These are phyloP conservation scores for Drosophila formosana DNA, from an alignment of 2,888 invertebrate genomes.

Conservation along the genomic window DNA sequence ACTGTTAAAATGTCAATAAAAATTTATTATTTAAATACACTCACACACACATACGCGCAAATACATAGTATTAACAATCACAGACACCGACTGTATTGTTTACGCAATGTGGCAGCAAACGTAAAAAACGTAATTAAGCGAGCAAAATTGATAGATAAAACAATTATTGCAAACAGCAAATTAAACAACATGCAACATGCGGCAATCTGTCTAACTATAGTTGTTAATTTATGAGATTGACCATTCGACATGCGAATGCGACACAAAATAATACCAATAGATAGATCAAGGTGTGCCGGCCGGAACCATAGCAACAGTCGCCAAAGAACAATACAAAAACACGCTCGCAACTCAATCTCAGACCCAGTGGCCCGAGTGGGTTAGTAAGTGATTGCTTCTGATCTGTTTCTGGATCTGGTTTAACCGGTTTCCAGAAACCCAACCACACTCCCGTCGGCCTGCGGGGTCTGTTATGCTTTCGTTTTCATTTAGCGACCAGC, in stretches of 20 bases:
- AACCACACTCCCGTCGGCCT: conserved; percentile 33
- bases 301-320: conserved; percentile 31
- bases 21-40: conserved; percentile 75
- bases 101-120: conserved; percentile 29
- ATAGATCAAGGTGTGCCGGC: conserved; percentile 45
- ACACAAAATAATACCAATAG: conserved; percentile 7
- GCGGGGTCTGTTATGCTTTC: conserved; percentile 45
- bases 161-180: conserved; percentile 70
- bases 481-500: conserved; percentile 55
- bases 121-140: conserved; percentile 65
- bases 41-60: conserved; percentile 16
- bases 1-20: conserved; percentile 80
- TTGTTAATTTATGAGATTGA: conserved; percentile 54
- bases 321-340: conserved; percentile 47
- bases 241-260: conserved; percentile 31
- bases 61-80: conserved; percentile 8
- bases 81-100: conserved; percentile 42
- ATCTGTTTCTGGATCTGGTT: conserved; percentile 28
- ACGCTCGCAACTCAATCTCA: conserved; percentile 15
- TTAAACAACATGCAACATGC: conserved; percentile 67
- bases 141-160: conserved; percentile 70
- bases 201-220: conserved; percentile 60
- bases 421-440: conserved; percentile 58
- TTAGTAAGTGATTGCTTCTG: conserved; percentile 43
- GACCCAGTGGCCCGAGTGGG: conserved; percentile 33